Base-by-base conservation (phyloP, 2,113 vertebrate species). In the Apodemus sylvaticus region DNA sequence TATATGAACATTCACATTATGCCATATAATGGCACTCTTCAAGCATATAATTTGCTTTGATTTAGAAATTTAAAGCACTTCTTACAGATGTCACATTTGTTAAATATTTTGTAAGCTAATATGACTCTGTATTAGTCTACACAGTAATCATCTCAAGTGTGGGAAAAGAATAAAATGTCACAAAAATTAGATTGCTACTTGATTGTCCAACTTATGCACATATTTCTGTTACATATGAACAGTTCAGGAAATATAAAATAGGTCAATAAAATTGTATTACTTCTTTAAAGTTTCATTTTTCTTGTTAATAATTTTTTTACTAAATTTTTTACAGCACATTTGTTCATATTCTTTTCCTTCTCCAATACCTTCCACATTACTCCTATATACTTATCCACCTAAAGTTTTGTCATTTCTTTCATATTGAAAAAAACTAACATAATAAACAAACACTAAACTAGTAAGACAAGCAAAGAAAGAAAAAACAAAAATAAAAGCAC, bases 61-160 rank as follows among this genome's bases (percentile, higher is more conserved):
- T 90, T 92, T 90, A 51, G 29, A 77, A 70, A 24, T 64, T 42
- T 74, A 42, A 85, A 93, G 60, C 0, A 48, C 51, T 95, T 87
- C 2, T 79, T 76, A 74, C 68, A 70, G 24, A 64, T 20, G 20
- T 89, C n/a, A 93, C n/a, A 93, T 51, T 78, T 94, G 14, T 88
- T 73, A 95, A 68, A 51, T 51, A 62, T 74, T 73, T 95, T 83
- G 81, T 66, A 73, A 62, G 64, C 55, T 88, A 83, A 58, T 70
- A 62, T 12, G 66, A 89, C 26, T 62, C 24, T 51, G 8, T 13
- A 58, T 68, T 82, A 48, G n/a, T 48, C 24, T 42, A 73, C n/a
- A 29, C n/a, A 73, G 71, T 78, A 71, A 76, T 77, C 7, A 39
- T 3, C 22, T 71, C 53, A 55, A 22, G 22, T 39, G 17, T 66